Percentiles rank a stretch among this genome's conserved stretches.
phyloP scores from a whole-genome alignment of 1,140 invertebrate species.

The Colletes gigas region DNA sequence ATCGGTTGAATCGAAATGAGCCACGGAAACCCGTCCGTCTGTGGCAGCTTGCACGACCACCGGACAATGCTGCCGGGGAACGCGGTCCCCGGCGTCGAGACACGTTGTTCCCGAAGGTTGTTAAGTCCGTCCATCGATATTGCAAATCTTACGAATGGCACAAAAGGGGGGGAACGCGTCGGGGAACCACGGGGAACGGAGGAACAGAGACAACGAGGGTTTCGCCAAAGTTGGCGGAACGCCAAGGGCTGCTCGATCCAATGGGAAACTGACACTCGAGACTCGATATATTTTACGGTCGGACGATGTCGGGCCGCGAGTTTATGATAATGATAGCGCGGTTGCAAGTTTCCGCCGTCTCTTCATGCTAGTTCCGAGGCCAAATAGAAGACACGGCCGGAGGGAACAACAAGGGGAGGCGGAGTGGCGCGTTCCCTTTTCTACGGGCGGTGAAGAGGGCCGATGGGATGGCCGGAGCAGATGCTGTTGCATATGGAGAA shows the following conservation, averaged over 20 bases:
- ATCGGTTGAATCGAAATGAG: constrained; percentile 32
- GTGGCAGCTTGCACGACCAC: background rate
- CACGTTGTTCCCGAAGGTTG: background rate
- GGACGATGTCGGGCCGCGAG: constrained; percentile 35
- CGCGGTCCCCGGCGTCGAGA: background rate
- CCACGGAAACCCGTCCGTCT: constrained; percentile 12
- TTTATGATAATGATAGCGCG: constrained; percentile 72
- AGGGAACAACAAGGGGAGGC: background rate
- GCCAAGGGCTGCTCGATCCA: background rate
- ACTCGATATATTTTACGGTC: constrained; percentile 24
- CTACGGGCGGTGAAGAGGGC: constrained; percentile 50
- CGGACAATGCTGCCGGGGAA: background rate
- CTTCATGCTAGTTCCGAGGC: constrained; percentile 28
- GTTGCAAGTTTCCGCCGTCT: constrained; percentile 13
- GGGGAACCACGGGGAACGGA: background rate
- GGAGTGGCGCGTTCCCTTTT: constrained; percentile 38
- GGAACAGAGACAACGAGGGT: background rate
- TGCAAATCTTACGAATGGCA: background rate
- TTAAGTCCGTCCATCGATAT: constrained; percentile 8
- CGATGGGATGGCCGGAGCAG: constrained; percentile 62
- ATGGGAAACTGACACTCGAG: constrained; percentile 23
- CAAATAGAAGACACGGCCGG: constrained; percentile 2
- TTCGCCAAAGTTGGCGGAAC: constrained; percentile 1
- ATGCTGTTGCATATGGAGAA: constrained; percentile 79
- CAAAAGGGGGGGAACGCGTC: no score